A percentile compares a stretch with the other conserved stretches of the same genome.
phyloP scores from a whole-genome alignment of 2,888 invertebrate species.

The Parelbella ahira region DNA sequence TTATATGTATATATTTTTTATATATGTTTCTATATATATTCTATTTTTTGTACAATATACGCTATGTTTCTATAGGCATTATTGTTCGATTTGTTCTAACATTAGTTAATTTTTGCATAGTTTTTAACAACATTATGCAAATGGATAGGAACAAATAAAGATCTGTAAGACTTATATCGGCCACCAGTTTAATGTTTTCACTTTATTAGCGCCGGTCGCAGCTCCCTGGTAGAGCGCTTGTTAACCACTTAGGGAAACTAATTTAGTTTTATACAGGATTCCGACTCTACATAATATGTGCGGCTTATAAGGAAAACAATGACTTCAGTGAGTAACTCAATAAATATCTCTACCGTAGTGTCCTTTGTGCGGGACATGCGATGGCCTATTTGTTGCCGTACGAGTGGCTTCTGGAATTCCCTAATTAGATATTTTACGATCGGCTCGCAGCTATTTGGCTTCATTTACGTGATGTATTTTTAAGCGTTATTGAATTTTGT shows the following conservation, averaged over 20 bases:
- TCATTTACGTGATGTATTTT: too few relatives aligned
- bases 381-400: conserved; percentile 2
- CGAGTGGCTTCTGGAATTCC: neutral
- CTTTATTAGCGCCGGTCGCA: conserved; percentile 3
- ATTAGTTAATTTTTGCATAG: too few relatives aligned
- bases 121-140: too few relatives aligned
- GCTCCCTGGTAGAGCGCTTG: conserved; percentile 25
- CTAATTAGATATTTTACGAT: conserved; percentile 5
- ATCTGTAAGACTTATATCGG: too few relatives aligned
- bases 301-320: conserved; percentile 18
- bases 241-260: conserved; percentile 29
- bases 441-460: too few relatives aligned
- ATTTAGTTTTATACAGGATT: conserved; percentile 22
- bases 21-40: too few relatives aligned
- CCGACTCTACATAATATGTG: conserved; percentile 4
- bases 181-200: neutral
- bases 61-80: too few relatives aligned
- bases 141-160: too few relatives aligned
- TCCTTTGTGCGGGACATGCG: conserved; percentile 4
- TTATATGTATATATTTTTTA: too few relatives aligned
- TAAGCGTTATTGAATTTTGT: too few relatives aligned
- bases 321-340: conserved; percentile 4
- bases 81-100: too few relatives aligned
- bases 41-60: too few relatives aligned
- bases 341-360: conserved; percentile 3